Evolutionary conservation across 2,797 vertebrate species (phyloP), one percentile per base, ranked within the genome.

Genomic region (Echiichthys vipera): DNA sequence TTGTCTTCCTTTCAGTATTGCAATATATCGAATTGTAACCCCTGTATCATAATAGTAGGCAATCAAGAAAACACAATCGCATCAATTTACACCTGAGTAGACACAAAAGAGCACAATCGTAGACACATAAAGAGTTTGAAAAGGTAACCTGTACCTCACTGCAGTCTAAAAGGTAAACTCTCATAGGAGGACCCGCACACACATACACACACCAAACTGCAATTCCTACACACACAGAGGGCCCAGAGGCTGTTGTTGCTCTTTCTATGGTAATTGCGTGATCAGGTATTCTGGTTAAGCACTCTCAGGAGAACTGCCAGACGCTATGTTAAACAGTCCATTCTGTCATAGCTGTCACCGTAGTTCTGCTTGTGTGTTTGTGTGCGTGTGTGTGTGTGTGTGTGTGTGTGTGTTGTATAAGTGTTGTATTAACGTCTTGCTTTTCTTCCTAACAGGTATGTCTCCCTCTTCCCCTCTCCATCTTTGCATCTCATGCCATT

Each of bases 231-330:
- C 9, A 25, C 6, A 34, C 29, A 58, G 3, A 63, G 11, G 25
- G 56, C 71, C 87, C 63, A 50, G 62, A 66, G 83, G 84, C 61
- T 70, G 65, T 81, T 81, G 76, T 77, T 88, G 84, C 77, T 83
- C 79, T 83, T 88, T 88, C 81, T 84, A 88, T 89, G 86, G 77
- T 88, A 89, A 92, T 86, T 84, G 80, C 37, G 13, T 85, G 81
- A 88, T 87, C 85, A 86, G 80, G 83, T 91, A 86, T 90, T 89
- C 84, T 74, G 82, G 49, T 79, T 84, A 81, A 88, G 83, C 74
- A 65, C 84, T 85, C 88, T 90, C 86, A 56, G 55, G 79, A 87
- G 85, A 75, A 72, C 58, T 34, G 77, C 75, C 63, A 73, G 81
- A 76, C 17, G 62, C 65, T 73, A 85, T 76, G 78, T 83, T 91